These are phyloP conservation scores for Stegodyphus mimosarum DNA, from an alignment of 1,140 invertebrate species.

Conservation along the genomic window DNA sequence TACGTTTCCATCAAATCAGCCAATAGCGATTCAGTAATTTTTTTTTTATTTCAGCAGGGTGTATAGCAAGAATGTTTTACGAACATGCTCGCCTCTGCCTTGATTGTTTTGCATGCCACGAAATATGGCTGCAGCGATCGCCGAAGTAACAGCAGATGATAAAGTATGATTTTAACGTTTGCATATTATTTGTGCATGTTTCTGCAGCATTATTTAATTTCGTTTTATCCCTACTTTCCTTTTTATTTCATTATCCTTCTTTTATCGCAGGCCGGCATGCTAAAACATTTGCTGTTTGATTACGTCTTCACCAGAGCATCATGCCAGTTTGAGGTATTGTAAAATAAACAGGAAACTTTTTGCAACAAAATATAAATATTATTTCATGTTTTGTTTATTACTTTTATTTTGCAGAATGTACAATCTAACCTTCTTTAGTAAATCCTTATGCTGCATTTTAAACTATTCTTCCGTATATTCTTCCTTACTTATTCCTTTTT, in stretches of 20 bases:
- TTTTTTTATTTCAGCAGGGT: too few relatives aligned
- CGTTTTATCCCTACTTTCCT: conserved; percentile 32
- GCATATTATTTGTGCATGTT: conserved; percentile 28
- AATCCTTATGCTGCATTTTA: neutral
- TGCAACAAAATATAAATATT: neutral
- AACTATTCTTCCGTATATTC: neutral
- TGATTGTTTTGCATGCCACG: conserved; percentile 28
- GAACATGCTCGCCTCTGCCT: neutral
- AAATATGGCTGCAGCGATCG: conserved; percentile 48
- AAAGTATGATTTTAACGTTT: conserved; percentile 27
- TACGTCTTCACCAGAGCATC: conserved; percentile 60
- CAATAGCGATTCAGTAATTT: too few relatives aligned
- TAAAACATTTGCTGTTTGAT: conserved; percentile 56
- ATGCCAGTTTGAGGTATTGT: conserved; percentile 58
- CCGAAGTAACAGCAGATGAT: conserved; percentile 42
- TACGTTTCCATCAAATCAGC: too few relatives aligned
- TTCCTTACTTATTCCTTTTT: neutral
- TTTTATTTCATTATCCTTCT: conserved; percentile 46
- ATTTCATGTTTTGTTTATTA: neutral
- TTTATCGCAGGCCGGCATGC: conserved; percentile 59
- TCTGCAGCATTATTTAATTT: conserved; percentile 29
- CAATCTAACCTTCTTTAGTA: neutral
- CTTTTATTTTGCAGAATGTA: neutral
- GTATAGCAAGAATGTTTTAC: too few relatives aligned
- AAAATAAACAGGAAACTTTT: neutral